These are phyloP conservation scores for Gallinago stenura DNA, from an alignment of 2,797 vertebrate species.

Conservation along the genomic window DNA sequence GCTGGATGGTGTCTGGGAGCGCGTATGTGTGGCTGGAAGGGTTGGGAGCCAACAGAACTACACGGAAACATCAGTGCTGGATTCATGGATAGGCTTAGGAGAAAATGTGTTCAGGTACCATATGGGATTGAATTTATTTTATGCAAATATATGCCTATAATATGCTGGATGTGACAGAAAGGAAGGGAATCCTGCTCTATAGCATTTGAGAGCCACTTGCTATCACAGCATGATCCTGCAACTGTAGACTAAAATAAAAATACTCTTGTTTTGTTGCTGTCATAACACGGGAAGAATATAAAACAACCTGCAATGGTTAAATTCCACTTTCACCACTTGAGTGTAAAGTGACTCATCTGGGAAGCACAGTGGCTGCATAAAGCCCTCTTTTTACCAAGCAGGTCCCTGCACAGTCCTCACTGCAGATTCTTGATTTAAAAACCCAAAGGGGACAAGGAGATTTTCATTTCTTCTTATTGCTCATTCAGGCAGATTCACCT, in stretches of 20 bases:
- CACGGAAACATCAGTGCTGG: not conserved
- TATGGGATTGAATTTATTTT: not conserved
- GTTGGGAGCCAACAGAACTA: not conserved
- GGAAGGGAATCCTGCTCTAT: not conserved
- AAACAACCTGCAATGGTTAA: slow-evolving; percentile 8
- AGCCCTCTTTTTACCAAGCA: not conserved
- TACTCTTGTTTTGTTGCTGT: not conserved
- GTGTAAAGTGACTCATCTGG: slow-evolving; percentile 4
- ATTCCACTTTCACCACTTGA: not conserved
- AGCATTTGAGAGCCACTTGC: not conserved
- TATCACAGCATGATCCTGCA: slow-evolving; percentile 6
- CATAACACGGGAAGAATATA: not conserved
- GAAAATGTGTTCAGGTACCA: not conserved
- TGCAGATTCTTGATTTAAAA: slow-evolving; percentile 2
- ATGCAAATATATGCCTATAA: not conserved
- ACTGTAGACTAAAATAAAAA: slow-evolving; percentile 4
- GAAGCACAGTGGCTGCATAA: not conserved
- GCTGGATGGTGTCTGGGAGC: not conserved
- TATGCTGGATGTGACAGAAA: not conserved
- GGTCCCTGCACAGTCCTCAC: not conserved
- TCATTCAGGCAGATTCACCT: not conserved
- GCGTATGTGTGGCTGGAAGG: not conserved
- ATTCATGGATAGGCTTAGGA: not conserved
- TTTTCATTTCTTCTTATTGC: not conserved
- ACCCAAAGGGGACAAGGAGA: not conserved